Base-by-base conservation (phyloP, 2,888 invertebrate genomes). In the Meghimatium bilineatum region DNA sequence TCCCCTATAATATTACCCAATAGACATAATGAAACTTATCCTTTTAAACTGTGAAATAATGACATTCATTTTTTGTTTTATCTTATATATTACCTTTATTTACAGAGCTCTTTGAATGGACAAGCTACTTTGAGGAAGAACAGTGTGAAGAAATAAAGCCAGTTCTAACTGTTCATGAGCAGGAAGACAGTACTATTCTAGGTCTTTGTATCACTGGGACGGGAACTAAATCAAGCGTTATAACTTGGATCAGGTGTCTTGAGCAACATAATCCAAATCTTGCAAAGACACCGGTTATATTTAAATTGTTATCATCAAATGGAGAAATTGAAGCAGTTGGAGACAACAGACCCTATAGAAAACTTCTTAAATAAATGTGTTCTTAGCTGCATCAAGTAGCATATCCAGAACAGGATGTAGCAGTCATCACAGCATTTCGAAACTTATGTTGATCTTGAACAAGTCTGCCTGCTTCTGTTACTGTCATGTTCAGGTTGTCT, bases 131-230 rank as follows among this genome's bases (percentile, higher is more conserved):
- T 84, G 91, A 90, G 66, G 88, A 89, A 34, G 92, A 92, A 78
- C 56, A 88, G 12, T 86, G 86, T 26, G 84, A 80, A 60, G 75
- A 82, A 10, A 56, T 92, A 23, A 87, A 89, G 26, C 93, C 95
- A 2, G 93, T 95, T 85, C 95, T 96, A 20, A 96, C 96, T 44
- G 96, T 97, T 1, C 98, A 99, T 93, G 97, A 98, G 93, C 98
- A 99, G 94, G 96, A 97, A 82, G 98, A 99, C 94, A 98, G 97
- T 8, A 96, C 96, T 0, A 96, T 98, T 90, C 95, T 97, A 88
- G 96, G 96, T 17, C 95, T 97, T 79, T 97, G 97, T 94, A 97
- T 97, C 44, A 98, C 98, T 84, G 98, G 98, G 79, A 96, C 97
- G 20, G 97, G 97, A 29, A 90, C 92, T 10, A 93, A 97, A 94